Conservation (phyloP, 2,797 vertebrate species). For the Melanotaenia maccullochi region DNA sequence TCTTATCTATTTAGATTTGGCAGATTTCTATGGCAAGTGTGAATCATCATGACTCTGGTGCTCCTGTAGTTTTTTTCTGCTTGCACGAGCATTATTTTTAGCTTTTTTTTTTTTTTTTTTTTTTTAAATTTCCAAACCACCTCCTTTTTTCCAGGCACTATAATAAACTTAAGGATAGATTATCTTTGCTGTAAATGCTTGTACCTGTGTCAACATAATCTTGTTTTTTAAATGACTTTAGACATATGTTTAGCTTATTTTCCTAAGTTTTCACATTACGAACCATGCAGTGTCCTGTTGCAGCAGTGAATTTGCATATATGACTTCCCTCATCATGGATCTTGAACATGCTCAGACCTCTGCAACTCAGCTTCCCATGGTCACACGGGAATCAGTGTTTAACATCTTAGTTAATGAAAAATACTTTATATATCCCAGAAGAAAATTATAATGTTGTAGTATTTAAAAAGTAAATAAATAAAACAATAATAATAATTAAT, state of each 20-base stretch:
- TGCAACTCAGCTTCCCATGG: conserved; percentile 29
- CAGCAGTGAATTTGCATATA: conserved; percentile 55
- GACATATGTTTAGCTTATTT: conserved; percentile 26
- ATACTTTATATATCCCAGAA: too few species aligned
- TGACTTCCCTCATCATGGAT: conserved; percentile 30
- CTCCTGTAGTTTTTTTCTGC: neutral
- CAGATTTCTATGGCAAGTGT: neutral
- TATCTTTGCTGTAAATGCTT: conserved; percentile 5
- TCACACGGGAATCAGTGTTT: conserved; percentile 17
- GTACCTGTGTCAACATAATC: conserved; percentile 15
- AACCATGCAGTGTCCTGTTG: conserved; percentile 15
- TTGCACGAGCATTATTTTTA: neutral
- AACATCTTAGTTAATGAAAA: conserved; percentile 18
- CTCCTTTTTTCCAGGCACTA: neutral
- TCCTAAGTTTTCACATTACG: conserved; percentile 26
- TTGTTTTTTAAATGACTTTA: neutral
- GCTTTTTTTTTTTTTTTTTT: neutral
- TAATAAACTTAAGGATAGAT: conserved; percentile 10
- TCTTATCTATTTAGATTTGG: neutral
- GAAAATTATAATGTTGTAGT: too few species aligned
- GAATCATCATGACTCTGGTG: neutral
- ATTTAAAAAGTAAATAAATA: too few species aligned
- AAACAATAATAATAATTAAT: too few species aligned
- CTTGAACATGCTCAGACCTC: conserved; percentile 24
- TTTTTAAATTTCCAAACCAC: neutral